Percentiles rank a stretch among this genome's conserved stretches.
phyloP scores from a whole-genome alignment of 1,140 invertebrate species.

The Scaptomyza graminum region DNA sequence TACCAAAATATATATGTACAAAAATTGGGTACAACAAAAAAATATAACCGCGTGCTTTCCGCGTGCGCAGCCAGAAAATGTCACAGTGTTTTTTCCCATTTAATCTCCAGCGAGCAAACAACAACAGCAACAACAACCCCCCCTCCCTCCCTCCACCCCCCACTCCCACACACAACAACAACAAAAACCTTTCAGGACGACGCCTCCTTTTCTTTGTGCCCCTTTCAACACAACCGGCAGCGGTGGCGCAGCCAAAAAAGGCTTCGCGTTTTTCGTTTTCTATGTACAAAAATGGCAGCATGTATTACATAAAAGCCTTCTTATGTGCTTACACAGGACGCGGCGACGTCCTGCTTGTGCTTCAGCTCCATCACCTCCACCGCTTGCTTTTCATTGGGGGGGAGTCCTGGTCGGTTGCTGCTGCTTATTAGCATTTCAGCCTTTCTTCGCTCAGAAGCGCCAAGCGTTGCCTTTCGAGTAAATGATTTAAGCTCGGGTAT shows the following conservation, averaged over 20 bases:
- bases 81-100: constrained; percentile 80
- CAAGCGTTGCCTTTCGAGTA: constrained; percentile 61
- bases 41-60: neutral
- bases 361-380: too few relatives aligned
- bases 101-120: constrained; percentile 78
- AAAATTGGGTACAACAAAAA: constrained; percentile 44
- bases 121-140: constrained; percentile 47
- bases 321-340: constrained; percentile 69
- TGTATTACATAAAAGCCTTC: constrained; percentile 73
- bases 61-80: constrained; percentile 75
- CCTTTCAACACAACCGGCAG: constrained; percentile 63
- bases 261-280: constrained; percentile 49
- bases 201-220: constrained; percentile 75
- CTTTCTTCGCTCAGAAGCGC: constrained; percentile 57
- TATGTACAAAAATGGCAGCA: constrained; percentile 71
- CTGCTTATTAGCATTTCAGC: constrained; percentile 82
- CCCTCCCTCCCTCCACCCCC: too few relatives aligned
- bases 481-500: constrained; percentile 70
- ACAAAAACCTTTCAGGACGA: constrained; percentile 48
- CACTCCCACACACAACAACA: neutral
- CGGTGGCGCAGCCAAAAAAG: constrained; percentile 57
- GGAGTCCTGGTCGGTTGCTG: constrained; percentile 19
- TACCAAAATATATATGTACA: constrained; percentile 9
- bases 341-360: constrained; percentile 6
- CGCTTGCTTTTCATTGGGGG: neutral